These are phyloP conservation scores for Sericinus montela DNA, from an alignment of 2,888 invertebrate genomes.

Conservation along the genomic window DNA sequence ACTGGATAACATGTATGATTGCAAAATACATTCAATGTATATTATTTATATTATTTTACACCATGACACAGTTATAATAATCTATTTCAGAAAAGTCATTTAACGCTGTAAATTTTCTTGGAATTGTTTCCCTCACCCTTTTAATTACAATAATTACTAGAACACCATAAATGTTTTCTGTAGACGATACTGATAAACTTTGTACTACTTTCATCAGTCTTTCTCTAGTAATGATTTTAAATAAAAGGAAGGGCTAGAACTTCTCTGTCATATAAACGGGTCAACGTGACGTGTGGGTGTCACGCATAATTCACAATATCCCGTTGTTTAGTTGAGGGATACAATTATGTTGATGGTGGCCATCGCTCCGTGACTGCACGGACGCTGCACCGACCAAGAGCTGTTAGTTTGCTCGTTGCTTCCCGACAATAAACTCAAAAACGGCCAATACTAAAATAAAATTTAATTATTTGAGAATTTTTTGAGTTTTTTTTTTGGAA, in stretches of 20 bases:
- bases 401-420: conserved; percentile 40
- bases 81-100: too few relatives aligned
- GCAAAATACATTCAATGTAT: too few relatives aligned
- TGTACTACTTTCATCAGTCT: background rate
- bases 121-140: too few relatives aligned
- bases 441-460: background rate
- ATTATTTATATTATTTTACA: too few relatives aligned
- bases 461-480: too few relatives aligned
- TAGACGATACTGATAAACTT: background rate
- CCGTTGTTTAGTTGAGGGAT: conserved; percentile 59
- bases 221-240: background rate
- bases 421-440: conserved; percentile 26
- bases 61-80: too few relatives aligned
- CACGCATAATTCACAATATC: conserved; percentile 70
- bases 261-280: conserved; percentile 21
- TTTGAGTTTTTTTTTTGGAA: too few relatives aligned
- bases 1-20: too few relatives aligned
- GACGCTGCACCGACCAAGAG: conserved; percentile 30
- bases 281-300: conserved; percentile 47
- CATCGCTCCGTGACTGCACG: conserved; percentile 52
- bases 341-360: conserved; percentile 50
- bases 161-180: background rate
- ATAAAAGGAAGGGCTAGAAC: conserved; percentile 6
- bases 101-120: too few relatives aligned
- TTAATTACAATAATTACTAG: too few relatives aligned